A percentile compares a stretch with the other conserved stretches of the same genome.
These are phyloP conservation scores for Larimichthys crocea DNA, from an alignment of 2,113 vertebrate genomes.

Conservation along the genomic window DNA sequence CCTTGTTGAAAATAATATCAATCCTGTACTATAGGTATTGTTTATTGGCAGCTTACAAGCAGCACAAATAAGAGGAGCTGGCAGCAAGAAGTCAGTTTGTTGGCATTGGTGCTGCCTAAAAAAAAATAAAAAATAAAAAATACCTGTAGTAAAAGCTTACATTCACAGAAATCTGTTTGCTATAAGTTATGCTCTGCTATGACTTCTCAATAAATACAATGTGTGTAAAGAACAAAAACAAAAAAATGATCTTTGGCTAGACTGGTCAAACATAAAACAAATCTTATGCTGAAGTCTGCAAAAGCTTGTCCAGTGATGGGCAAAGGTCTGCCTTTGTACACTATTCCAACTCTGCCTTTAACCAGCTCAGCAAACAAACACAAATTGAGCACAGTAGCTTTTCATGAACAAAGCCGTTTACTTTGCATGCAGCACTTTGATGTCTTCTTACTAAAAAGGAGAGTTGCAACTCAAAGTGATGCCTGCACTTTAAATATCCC, in stretches of 20 bases:
- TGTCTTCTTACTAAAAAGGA: background rate
- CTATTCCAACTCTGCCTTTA: background rate
- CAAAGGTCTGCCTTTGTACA: background rate
- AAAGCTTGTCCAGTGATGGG: constrained; percentile 5
- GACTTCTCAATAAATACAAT: background rate
- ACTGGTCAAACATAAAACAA: constrained; percentile 20
- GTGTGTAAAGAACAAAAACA: background rate
- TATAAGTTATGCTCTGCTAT: background rate
- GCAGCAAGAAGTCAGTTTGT: background rate
- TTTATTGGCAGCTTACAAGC: background rate
- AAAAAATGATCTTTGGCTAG: background rate
- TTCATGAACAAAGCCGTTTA: constrained; percentile 13
- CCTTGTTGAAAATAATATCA: constrained; percentile 1
- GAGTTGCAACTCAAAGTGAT: background rate
- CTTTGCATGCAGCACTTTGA: background rate
- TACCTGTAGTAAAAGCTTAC: background rate
- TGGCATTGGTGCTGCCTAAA: background rate
- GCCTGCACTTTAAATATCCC: background rate
- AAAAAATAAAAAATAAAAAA: background rate
- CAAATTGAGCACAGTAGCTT: background rate
- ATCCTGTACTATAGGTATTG: background rate
- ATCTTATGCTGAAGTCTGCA: constrained; percentile 8
- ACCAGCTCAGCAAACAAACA: constrained; percentile 15
- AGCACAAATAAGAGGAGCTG: constrained; percentile 7
- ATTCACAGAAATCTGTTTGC: background rate